Conservation (phyloP, 2,797 vertebrate species). For the Thaleichthys pacificus region DNA sequence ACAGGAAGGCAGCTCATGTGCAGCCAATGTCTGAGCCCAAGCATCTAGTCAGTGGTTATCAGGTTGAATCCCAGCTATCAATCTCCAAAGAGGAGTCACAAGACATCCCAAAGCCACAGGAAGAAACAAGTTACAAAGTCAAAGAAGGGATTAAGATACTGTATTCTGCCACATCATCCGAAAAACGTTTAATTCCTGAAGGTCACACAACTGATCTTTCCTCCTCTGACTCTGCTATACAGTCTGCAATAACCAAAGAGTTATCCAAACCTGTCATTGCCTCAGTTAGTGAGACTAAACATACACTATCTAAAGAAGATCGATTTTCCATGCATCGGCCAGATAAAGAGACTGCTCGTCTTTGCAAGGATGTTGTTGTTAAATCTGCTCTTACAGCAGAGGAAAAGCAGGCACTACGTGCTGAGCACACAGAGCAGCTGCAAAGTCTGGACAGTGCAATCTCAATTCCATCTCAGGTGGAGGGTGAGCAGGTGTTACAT, state of each 20-base stretch:
- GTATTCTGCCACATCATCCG: slow-evolving; percentile 73
- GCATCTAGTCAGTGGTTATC: slow-evolving; percentile 72
- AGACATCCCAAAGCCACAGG: slow-evolving; percentile 59
- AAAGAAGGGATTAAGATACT: slow-evolving; percentile 79
- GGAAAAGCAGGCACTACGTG: slow-evolving; percentile 71
- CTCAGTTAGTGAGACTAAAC: slow-evolving; percentile 69
- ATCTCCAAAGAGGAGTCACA: slow-evolving; percentile 76
- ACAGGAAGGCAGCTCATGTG: slow-evolving; percentile 51
- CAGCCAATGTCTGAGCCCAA: slow-evolving; percentile 66
- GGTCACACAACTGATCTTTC: slow-evolving; percentile 67
- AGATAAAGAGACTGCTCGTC: slow-evolving; percentile 59
- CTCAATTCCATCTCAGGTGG: slow-evolving; percentile 66
- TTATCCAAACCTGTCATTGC: slow-evolving; percentile 50
- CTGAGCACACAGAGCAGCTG: slow-evolving; percentile 65
- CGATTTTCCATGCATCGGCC: slow-evolving; percentile 55
- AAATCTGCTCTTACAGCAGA: slow-evolving; percentile 71
- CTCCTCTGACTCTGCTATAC: slow-evolving; percentile 59
- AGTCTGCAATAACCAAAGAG: slow-evolving; percentile 60
- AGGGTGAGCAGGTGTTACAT: slow-evolving; percentile 72
- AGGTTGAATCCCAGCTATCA: slow-evolving; percentile 69
- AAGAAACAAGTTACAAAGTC: slow-evolving; percentile 72
- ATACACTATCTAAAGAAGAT: slow-evolving; percentile 70
- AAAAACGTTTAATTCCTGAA: slow-evolving; percentile 69
- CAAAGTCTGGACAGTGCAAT: slow-evolving; percentile 63
- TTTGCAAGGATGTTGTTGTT: slow-evolving; percentile 64